phyloP scores from a whole-genome alignment of 64 coral and sea anemone species.

The Dendronephthya gigantea region DNA sequence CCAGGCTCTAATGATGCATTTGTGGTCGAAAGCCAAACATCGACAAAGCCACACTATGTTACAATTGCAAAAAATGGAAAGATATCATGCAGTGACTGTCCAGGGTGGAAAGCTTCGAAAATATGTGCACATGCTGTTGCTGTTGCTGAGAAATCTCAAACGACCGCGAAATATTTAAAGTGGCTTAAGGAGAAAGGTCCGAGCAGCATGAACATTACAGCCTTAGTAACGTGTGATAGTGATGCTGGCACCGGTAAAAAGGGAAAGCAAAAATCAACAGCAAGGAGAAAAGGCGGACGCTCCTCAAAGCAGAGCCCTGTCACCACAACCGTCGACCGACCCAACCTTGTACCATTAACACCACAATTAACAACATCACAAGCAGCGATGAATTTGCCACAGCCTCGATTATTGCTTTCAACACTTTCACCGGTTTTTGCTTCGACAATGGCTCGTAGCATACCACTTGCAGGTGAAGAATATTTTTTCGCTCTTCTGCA shows the following conservation, averaged over 20 bases:
- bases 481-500: background rate
- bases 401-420: no score
- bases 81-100: no score
- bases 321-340: no score
- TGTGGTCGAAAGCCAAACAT: no score
- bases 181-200: no score
- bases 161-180: no score
- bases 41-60: background rate
- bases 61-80: slow-evolving; percentile 2
- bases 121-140: background rate
- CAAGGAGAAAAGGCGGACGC: background rate
- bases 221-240: background rate
- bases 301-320: no score
- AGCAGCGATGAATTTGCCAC: no score
- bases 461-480: background rate
- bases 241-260: background rate
- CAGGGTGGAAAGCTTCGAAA: background rate
- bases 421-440: no score
- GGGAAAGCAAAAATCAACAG: background rate
- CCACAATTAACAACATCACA: background rate
- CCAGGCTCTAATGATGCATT: no score
- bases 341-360: background rate
- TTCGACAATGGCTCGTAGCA: no score
- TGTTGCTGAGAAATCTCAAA: background rate
- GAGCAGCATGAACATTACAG: background rate